Percentiles rank a stretch among this genome's conserved stretches.
These are phyloP conservation scores for Lutjanus campechanus DNA, from an alignment of 2,797 vertebrate genomes.

Conservation along the genomic window DNA sequence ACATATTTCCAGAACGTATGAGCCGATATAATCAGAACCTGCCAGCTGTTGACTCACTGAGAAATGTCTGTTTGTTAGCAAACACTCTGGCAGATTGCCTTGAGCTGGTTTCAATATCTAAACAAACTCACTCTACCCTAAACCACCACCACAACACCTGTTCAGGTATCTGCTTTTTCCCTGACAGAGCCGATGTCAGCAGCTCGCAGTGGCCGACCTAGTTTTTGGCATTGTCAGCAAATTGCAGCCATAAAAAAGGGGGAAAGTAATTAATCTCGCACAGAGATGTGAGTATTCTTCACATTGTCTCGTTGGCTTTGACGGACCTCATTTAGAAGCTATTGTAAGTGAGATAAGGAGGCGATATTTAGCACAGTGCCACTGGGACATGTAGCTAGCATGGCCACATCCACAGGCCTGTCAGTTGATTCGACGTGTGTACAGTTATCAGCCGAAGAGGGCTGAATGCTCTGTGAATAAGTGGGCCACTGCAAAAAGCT, in stretches of 20 bases:
- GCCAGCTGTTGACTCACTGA: background rate
- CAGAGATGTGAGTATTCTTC: conserved; percentile 69
- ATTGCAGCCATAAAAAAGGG: conserved; percentile 35
- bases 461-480: conserved; percentile 46
- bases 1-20: background rate
- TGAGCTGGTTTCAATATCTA: conserved; percentile 14
- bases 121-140: conserved; percentile 5
- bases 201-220: conserved; percentile 52
- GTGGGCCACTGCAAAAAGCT: conserved; percentile 64
- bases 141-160: conserved; percentile 55
- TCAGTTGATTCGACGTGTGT: conserved; percentile 36
- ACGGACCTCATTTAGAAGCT: conserved; percentile 60
- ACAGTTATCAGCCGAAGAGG: background rate
- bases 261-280: conserved; percentile 75
- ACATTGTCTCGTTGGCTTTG: conserved; percentile 61
- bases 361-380: conserved; percentile 77
- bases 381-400: conserved; percentile 66
- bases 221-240: conserved; percentile 65
- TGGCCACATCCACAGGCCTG: conserved; percentile 60
- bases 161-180: conserved; percentile 30
- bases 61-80: background rate
- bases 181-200: conserved; percentile 27
- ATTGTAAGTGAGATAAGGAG: conserved; percentile 50
- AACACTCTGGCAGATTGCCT: conserved; percentile 12
- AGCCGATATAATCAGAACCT: conserved; percentile 1